Evolutionary conservation across 1,140 invertebrate genomes (phyloP).

Genomic region (Drosophila simulans): DNA sequence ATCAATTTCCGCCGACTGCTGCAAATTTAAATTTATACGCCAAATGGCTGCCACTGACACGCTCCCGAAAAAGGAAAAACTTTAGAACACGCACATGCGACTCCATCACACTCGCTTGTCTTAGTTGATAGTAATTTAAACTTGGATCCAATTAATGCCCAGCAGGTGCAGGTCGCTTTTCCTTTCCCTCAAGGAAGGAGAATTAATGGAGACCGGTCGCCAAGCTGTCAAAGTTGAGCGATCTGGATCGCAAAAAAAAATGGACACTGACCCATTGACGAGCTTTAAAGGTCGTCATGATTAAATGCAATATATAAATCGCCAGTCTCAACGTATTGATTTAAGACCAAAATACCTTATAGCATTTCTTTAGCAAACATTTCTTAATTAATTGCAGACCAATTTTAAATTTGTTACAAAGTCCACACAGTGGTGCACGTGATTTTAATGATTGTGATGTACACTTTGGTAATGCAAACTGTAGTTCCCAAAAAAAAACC

Average conservation of each 20-base stretch:
- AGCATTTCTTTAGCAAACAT: too few species aligned
- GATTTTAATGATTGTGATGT: too few species aligned
- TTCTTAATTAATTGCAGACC: too few species aligned
- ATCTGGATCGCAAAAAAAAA: constrained; percentile 12
- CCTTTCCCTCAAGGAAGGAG: neutral
- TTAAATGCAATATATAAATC: too few species aligned
- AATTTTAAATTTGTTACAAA: too few species aligned
- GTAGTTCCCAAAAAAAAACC: neutral
- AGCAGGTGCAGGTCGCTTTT: constrained; percentile 24
- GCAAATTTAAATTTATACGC: constrained; percentile 55
- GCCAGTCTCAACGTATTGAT: too few species aligned
- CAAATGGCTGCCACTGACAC: constrained; percentile 27
- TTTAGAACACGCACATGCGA: constrained; percentile 20
- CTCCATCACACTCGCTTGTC: neutral
- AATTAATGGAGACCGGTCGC: constrained; percentile 18
- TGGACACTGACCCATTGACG: constrained; percentile 21
- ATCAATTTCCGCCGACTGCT: constrained; percentile 10
- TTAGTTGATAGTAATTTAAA: constrained; percentile 19
- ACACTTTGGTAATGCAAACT: too few species aligned
- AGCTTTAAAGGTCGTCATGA: neutral
- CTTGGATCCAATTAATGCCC: constrained; percentile 45
- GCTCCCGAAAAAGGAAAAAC: constrained; percentile 13
- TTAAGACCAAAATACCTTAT: too few species aligned
- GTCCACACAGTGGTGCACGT: too few species aligned
- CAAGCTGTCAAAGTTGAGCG: constrained; percentile 35